These are phyloP conservation scores for Pangasianodon hypophthalmus DNA, from an alignment of 2,113 vertebrate genomes.

Conservation along the genomic window DNA sequence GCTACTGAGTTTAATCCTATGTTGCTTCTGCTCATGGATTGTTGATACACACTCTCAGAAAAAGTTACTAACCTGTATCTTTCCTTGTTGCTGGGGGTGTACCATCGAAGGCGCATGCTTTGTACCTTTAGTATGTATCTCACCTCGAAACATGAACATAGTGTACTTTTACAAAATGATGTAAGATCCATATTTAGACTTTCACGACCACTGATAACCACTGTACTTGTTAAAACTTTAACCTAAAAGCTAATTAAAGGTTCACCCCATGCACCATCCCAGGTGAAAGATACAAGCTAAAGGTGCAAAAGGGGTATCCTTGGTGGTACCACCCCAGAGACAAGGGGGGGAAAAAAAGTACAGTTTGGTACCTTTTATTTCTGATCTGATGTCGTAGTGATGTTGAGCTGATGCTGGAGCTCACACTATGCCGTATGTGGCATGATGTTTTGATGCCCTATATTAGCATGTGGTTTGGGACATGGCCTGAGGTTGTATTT, in stretches of 20 bases:
- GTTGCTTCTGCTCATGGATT: background rate
- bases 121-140: background rate
- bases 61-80: background rate
- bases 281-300: background rate
- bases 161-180: background rate
- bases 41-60: too few species aligned
- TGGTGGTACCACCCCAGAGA: too few species aligned
- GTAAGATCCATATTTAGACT: background rate
- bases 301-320: background rate
- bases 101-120: background rate
- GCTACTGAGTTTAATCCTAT: background rate
- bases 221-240: background rate
- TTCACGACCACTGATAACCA: background rate
- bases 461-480: background rate
- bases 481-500: background rate
- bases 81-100: background rate
- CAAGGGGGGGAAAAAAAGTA: background rate
- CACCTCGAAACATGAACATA: background rate
- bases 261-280: background rate
- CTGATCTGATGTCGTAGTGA: background rate
- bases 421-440: background rate
- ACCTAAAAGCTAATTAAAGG: background rate
- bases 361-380: background rate
- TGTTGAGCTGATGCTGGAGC: background rate
- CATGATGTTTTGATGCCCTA: background rate